A percentile compares a stretch with the other conserved stretches of the same genome.
Evolutionary conservation across 2,888 invertebrate genomes (phyloP).

Genomic region (Thecocarcelia acutangulata): DNA sequence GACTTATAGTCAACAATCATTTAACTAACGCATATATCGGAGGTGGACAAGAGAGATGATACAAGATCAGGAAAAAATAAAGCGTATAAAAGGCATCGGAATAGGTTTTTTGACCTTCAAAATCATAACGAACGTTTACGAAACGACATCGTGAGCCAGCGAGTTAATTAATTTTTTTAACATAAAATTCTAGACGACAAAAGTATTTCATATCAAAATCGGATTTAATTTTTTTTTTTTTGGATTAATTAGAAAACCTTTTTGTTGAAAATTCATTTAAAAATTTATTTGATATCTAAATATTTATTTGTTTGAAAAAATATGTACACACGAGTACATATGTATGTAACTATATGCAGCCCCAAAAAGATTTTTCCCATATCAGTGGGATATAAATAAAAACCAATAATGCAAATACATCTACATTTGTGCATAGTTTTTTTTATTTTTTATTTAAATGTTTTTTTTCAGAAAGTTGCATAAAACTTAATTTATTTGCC

Average conservation of each 20-base stretch:
- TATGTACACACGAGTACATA: not conserved
- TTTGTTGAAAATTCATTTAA: conserved; percentile 4
- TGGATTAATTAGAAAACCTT: conserved; percentile 50
- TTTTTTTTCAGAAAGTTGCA: conserved; percentile 47
- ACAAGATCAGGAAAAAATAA: no score
- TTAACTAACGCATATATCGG: no score
- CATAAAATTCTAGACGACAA: no score
- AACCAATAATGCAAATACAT: conserved; percentile 14
- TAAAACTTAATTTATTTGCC: conserved; percentile 55
- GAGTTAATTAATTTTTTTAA: no score
- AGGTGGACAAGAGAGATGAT: no score
- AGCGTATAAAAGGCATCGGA: no score
- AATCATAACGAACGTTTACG: no score
- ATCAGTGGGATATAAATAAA: conserved; percentile 44
- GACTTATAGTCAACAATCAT: no score
- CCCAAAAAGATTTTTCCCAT: conserved; percentile 3
- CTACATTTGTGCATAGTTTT: not conserved
- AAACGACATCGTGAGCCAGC: no score
- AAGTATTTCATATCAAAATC: not conserved
- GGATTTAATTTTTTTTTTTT: conserved; percentile 13
- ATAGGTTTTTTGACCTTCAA: no score
- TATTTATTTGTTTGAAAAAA: not conserved
- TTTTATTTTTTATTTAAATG: conserved; percentile 52
- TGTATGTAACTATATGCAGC: not conserved
- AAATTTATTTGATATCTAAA: not conserved